Percentiles rank a stretch among this genome's conserved stretches.
These are phyloP conservation scores for Fulmarus glacialis DNA, from an alignment of 2,113 vertebrate species.

Conservation along the genomic window DNA sequence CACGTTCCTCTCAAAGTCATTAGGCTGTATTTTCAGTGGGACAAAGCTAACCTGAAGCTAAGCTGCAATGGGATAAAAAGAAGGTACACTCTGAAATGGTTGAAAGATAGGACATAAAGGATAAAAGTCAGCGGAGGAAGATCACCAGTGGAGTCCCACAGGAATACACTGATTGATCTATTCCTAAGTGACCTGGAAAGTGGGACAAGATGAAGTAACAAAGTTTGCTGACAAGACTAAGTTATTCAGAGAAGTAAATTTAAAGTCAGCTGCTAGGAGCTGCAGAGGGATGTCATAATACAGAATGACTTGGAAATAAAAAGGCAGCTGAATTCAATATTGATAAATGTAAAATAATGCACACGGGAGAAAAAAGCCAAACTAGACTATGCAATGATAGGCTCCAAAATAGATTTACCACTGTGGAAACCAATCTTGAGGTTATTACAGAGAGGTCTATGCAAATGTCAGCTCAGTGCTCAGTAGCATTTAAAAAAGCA, in stretches of 20 bases:
- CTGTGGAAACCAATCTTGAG: not conserved
- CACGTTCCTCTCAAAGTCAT: not conserved
- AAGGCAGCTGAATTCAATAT: constrained; percentile 26
- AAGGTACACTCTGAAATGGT: not conserved
- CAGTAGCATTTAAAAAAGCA: constrained; percentile 12
- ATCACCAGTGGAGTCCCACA: not conserved
- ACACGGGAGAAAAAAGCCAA: not conserved
- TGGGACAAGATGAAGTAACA: not conserved
- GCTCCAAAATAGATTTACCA: not conserved
- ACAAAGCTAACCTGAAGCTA: not conserved
- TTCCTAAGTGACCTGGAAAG: not conserved
- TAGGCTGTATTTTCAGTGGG: not conserved
- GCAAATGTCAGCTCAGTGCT: constrained; percentile 22
- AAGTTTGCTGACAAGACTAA: constrained; percentile 1
- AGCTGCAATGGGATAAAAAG: not conserved
- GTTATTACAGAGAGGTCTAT: constrained; percentile 2
- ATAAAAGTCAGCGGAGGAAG: not conserved
- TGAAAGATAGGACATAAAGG: not conserved
- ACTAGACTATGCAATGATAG: not conserved
- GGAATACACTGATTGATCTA: not conserved
- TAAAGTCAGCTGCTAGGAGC: constrained; percentile 19
- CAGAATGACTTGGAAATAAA: constrained; percentile 31
- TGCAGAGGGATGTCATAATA: not conserved
- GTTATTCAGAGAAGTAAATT: not conserved
- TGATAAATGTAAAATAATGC: constrained; percentile 42